These are phyloP conservation scores for Oscheius sp. DNA, from an alignment of 2,888 invertebrate species.

Conservation along the genomic window DNA sequence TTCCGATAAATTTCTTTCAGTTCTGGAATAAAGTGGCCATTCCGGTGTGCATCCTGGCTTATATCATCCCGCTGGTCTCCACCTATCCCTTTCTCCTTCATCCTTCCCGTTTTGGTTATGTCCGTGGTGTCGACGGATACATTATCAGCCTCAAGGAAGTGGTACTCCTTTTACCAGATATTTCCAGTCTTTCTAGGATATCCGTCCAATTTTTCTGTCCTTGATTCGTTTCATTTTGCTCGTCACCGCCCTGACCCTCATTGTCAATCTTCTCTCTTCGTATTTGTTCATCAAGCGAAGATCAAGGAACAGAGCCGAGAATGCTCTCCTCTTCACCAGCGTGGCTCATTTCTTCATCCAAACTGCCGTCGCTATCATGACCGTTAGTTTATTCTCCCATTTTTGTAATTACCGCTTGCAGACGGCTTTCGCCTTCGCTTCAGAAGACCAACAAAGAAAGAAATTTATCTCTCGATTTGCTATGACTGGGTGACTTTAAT, in stretches of 20 bases:
- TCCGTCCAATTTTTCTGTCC: constrained; percentile 28
- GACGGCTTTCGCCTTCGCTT: constrained; percentile 37
- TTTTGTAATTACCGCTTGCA: not conserved
- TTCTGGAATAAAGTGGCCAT: constrained; percentile 42
- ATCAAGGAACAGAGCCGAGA: constrained; percentile 37
- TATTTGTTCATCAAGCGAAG: constrained; percentile 35
- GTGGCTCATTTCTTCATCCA: constrained; percentile 36
- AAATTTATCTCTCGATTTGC: constrained; percentile 30
- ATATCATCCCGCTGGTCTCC: constrained; percentile 35
- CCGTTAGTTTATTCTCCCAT: constrained; percentile 20
- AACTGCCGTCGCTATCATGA: constrained; percentile 30
- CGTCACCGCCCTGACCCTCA: constrained; percentile 31
- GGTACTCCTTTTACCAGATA: constrained; percentile 1
- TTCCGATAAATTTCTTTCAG: constrained; percentile 15
- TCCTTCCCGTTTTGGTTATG: constrained; percentile 31
- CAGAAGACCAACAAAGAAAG: constrained; percentile 20
- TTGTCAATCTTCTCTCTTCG: constrained; percentile 35
- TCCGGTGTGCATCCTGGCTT: constrained; percentile 37
- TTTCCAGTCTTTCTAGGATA: constrained; percentile 24
- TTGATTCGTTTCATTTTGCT: constrained; percentile 35
- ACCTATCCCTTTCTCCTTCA: constrained; percentile 35
- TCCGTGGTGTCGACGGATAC: constrained; percentile 30
- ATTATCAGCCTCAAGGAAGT: constrained; percentile 25
- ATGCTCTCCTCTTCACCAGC: constrained; percentile 38
- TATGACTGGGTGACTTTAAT: constrained; percentile 35